These are phyloP conservation scores for Pandemis corylana DNA, from an alignment of 2,888 invertebrate species.

Conservation along the genomic window DNA sequence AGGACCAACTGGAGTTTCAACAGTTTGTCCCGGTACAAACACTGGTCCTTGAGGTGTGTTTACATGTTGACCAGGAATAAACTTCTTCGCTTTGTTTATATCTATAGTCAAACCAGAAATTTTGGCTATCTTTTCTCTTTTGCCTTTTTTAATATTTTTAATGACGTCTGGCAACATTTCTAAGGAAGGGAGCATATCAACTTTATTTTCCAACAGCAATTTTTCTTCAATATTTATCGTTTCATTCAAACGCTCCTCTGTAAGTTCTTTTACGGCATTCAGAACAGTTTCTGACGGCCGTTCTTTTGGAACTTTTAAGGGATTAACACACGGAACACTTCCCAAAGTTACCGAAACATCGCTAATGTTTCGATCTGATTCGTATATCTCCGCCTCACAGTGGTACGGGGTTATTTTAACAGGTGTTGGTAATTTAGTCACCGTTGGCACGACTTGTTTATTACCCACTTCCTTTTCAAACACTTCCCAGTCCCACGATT, in stretches of 20 bases:
- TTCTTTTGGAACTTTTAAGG: conserved; percentile 83
- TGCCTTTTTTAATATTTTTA: conserved; percentile 85
- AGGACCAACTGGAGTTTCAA: conserved; percentile 87
- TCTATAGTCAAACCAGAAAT: conserved; percentile 87
- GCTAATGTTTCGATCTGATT: conserved; percentile 80
- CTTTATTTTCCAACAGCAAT: conserved; percentile 80
- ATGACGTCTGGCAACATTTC: conserved; percentile 87
- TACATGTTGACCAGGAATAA: conserved; percentile 89
- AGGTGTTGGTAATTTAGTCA: conserved; percentile 76
- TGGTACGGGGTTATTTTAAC: conserved; percentile 78
- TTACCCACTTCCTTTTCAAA: conserved; percentile 85
- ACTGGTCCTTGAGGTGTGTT: conserved; percentile 88
- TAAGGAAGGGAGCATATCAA: conserved; percentile 86
- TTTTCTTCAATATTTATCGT: conserved; percentile 86
- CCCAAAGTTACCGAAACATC: conserved; percentile 85
- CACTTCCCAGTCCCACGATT: conserved; percentile 87
- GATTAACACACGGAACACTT: conserved; percentile 86
- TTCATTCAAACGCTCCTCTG: conserved; percentile 83
- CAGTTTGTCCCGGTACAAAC: conserved; percentile 91
- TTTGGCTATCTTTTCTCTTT: conserved; percentile 84
- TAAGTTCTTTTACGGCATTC: conserved; percentile 81
- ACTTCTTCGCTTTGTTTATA: conserved; percentile 88
- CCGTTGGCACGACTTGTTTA: conserved; percentile 78
- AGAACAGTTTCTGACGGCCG: conserved; percentile 78
- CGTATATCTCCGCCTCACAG: conserved; percentile 80